A percentile compares a stretch with the other conserved stretches of the same genome.
Conservation (phyloP, 2,113 vertebrate genomes). For the Ranitomeya imitator region DNA sequence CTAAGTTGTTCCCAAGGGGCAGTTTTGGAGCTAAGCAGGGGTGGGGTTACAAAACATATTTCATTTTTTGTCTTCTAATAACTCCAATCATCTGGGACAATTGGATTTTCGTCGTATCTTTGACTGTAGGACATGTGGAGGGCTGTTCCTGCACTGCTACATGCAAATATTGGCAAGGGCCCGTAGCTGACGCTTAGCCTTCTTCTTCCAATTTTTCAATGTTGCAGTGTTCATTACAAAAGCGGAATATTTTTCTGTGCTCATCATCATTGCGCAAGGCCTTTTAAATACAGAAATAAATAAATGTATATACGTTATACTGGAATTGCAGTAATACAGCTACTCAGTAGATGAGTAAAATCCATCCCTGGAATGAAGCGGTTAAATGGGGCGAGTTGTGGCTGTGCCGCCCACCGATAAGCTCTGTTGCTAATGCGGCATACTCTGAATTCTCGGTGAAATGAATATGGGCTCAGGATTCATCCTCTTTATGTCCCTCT, state of each 20-base stretch:
- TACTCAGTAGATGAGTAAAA: background rate
- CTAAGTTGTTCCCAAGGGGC: background rate
- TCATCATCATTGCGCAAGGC: background rate
- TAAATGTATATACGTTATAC: too few species aligned
- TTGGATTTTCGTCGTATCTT: background rate
- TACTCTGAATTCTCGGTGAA: conserved; percentile 20
- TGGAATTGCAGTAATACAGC: background rate
- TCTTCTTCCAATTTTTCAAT: background rate
- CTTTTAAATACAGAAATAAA: background rate
- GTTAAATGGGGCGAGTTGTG: background rate
- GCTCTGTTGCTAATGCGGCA: conserved; percentile 10
- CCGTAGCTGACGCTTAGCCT: background rate
- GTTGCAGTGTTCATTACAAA: too few species aligned
- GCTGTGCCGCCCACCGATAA: conserved; percentile 14
- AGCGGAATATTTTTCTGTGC: too few species aligned
- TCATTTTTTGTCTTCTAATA: too few species aligned
- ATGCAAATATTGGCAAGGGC: background rate
- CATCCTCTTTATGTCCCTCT: conserved; percentile 15
- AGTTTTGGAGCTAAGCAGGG: background rate
- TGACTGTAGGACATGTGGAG: background rate
- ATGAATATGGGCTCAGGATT: conserved; percentile 13
- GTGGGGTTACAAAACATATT: background rate
- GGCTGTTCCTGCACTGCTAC: background rate
- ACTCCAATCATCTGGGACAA: too few species aligned
- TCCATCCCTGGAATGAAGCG: background rate